Evolutionary conservation across 2,888 invertebrate genomes (phyloP).

Genomic region (Xanthia togata): DNA sequence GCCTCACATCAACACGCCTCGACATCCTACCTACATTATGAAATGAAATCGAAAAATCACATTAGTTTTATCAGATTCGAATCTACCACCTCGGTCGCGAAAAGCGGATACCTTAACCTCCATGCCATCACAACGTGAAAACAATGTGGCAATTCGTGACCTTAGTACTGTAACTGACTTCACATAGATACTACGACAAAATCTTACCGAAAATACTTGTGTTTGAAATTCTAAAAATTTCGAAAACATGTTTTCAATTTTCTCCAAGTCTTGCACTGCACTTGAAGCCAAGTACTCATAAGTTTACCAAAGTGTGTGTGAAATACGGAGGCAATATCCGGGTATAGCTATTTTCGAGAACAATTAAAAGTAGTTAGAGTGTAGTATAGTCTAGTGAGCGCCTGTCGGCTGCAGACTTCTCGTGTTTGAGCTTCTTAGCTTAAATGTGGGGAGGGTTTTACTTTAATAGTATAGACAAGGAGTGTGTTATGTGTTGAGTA

Average conservation of each 20-base stretch:
- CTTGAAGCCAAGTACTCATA: constrained; percentile 32
- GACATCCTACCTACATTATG: neutral
- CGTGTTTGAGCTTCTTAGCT: constrained; percentile 34
- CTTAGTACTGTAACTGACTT: neutral
- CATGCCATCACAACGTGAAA: neutral
- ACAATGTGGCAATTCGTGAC: too few species aligned
- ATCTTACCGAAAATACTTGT: neutral
- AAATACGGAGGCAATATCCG: constrained; percentile 62
- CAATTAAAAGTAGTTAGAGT: constrained; percentile 69
- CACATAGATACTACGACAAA: neutral
- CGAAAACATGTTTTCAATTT: constrained; percentile 27
- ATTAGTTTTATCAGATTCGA: too few species aligned
- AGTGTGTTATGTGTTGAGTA: constrained; percentile 22
- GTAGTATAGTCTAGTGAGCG: constrained; percentile 8
- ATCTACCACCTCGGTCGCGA: neutral
- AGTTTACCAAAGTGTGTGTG: constrained; percentile 27
- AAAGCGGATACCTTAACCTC: neutral
- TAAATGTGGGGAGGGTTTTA: neutral
- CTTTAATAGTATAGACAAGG: neutral
- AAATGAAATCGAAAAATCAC: neutral
- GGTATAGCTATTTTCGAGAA: constrained; percentile 52
- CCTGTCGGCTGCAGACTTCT: constrained; percentile 60
- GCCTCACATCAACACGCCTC: too few species aligned
- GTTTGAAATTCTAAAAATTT: neutral
- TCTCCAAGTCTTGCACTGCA: constrained; percentile 20